phyloP scores from a whole-genome alignment of 2,888 invertebrate species.

The Idaea dimidiata region DNA sequence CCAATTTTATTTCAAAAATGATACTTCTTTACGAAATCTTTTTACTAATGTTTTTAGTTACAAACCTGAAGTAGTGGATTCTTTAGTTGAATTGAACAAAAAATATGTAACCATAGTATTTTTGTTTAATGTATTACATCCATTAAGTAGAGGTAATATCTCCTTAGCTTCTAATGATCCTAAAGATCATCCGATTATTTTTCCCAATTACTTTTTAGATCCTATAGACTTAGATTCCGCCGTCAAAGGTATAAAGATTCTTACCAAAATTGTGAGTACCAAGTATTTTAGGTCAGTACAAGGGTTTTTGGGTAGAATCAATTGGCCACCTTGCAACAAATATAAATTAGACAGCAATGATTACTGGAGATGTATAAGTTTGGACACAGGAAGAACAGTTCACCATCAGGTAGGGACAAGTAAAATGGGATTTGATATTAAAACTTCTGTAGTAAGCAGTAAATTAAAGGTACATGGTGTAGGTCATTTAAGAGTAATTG shows the following conservation, averaged over 20 bases:
- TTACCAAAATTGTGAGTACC: slow-evolving; percentile 45
- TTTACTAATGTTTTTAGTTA: not conserved
- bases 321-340: slow-evolving; percentile 43
- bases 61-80: slow-evolving; percentile 28
- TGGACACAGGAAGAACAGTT: slow-evolving; percentile 74
- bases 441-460: slow-evolving; percentile 66
- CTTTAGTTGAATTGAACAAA: slow-evolving; percentile 40
- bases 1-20: slow-evolving; percentile 47
- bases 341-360: slow-evolving; percentile 39
- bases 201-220: slow-evolving; percentile 83
- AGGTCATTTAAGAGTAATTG: slow-evolving; percentile 83
- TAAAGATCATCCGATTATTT: slow-evolving; percentile 79
- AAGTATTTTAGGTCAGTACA: slow-evolving; percentile 45
- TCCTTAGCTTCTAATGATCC: slow-evolving; percentile 79
- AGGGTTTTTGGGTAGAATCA: slow-evolving; percentile 43
- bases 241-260: slow-evolving; percentile 44
- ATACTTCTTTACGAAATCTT: slow-evolving; percentile 18
- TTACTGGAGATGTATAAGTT: slow-evolving; percentile 55
- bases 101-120: slow-evolving; percentile 50
- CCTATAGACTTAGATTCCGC: slow-evolving; percentile 68
- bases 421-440: slow-evolving; percentile 76
- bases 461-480: slow-evolving; percentile 83
- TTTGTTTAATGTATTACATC: slow-evolving; percentile 62
- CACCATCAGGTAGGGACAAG: slow-evolving; percentile 86
- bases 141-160: slow-evolving; percentile 78